These are phyloP conservation scores for Temnothorax nylanderi DNA, from an alignment of 1,140 invertebrate genomes.

Conservation along the genomic window DNA sequence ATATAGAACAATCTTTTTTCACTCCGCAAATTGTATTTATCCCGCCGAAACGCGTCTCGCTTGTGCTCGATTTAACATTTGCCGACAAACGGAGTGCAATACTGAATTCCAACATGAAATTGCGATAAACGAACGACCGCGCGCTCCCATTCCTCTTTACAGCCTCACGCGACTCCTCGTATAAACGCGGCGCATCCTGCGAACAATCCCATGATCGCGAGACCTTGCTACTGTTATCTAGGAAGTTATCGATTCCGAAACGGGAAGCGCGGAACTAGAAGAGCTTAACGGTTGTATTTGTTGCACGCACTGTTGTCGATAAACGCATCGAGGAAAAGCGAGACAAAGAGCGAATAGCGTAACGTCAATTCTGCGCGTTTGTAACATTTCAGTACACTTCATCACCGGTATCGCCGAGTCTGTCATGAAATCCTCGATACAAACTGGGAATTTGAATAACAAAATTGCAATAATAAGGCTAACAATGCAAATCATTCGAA, in stretches of 20 bases:
- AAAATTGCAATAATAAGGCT: background rate
- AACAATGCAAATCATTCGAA: background rate
- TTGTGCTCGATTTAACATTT: background rate
- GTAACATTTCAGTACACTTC: background rate
- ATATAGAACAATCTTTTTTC: background rate
- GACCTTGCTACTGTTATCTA: constrained; percentile 10
- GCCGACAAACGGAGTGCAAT: background rate
- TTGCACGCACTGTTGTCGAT: constrained; percentile 6
- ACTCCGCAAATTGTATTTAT: background rate
- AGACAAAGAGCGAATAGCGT: constrained; percentile 12
- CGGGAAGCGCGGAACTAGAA: constrained; percentile 33
- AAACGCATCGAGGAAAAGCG: constrained; percentile 9
- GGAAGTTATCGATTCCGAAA: constrained; percentile 50
- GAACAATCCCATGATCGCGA: constrained; percentile 21
- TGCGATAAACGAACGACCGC: constrained; percentile 28
- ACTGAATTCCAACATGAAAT: background rate
- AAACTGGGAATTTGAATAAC: background rate
- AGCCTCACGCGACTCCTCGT: constrained; percentile 20
- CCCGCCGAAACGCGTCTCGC: background rate
- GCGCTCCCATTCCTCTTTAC: constrained; percentile 19
- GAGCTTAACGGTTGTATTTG: constrained; percentile 38
- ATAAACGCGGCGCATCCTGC: constrained; percentile 22
- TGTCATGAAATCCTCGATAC: background rate
- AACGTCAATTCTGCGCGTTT: constrained; percentile 2
- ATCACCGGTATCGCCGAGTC: background rate